phyloP scores from a whole-genome alignment of 2,113 vertebrate genomes.

The Corythornis madagascariensis region DNA sequence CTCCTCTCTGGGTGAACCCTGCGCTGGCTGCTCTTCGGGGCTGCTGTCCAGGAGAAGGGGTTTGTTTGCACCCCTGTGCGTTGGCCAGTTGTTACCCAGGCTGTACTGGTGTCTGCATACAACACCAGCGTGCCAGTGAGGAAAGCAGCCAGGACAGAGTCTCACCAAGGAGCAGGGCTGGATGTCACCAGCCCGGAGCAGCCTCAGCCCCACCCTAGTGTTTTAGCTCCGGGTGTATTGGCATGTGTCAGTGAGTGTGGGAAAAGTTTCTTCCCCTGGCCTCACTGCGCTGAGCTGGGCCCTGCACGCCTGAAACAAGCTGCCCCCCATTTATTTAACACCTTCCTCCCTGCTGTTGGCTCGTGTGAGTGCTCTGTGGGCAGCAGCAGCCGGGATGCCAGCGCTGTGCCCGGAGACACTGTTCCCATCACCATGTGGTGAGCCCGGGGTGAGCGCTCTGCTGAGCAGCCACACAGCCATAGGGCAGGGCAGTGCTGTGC shows the following conservation, averaged over 20 bases:
- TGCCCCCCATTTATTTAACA: not conserved
- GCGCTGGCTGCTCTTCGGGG: too few species aligned
- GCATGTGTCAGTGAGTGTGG: rapidly evolving
- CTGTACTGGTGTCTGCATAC: rapidly evolving
- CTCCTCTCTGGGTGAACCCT: not conserved
- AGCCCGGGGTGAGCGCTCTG: rapidly evolving
- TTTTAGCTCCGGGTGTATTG: rapidly evolving
- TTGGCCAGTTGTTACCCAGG: rapidly evolving
- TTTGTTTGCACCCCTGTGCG: not conserved
- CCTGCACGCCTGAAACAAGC: conserved; percentile 14
- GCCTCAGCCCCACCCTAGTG: not conserved
- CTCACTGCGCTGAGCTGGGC: not conserved
- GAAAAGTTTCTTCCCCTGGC: not conserved
- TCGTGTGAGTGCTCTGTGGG: not conserved
- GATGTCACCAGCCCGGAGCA: not conserved
- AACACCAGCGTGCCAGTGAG: rapidly evolving
- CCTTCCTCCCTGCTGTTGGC: not conserved
- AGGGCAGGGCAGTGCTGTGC: too few species aligned
- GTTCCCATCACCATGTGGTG: not conserved
- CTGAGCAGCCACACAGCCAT: not conserved
- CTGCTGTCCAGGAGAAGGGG: rapidly evolving
- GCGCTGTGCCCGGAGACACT: rapidly evolving
- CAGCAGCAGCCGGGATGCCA: not conserved
- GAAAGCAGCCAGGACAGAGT: not conserved
- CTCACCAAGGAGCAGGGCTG: rapidly evolving